These are phyloP conservation scores for Cylloceria caligata DNA, from an alignment of 2,888 invertebrate genomes.

Conservation along the genomic window DNA sequence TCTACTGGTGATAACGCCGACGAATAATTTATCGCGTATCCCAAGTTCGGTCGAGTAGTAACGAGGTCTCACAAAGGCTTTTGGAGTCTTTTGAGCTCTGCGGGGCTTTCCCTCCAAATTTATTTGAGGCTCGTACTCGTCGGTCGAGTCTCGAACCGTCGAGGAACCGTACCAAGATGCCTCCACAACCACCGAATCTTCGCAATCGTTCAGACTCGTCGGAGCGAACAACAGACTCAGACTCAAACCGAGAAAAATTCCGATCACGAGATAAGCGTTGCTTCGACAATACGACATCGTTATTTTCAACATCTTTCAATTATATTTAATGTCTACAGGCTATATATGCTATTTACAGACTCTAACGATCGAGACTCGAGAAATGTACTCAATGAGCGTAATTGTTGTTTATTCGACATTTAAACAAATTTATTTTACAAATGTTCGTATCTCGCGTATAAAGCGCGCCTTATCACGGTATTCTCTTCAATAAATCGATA, in stretches of 20 bases:
- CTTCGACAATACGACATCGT: constrained; percentile 82
- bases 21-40: constrained; percentile 94
- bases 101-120: constrained; percentile 85
- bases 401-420: background rate
- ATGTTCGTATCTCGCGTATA: background rate
- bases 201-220: constrained; percentile 83
- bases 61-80: constrained; percentile 92
- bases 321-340: background rate
- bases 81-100: constrained; percentile 85
- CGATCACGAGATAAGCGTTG: constrained; percentile 87
- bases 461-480: background rate
- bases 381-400: too few relatives aligned
- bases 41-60: constrained; percentile 98
- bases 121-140: constrained; percentile 85
- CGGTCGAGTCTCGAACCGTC: constrained; percentile 69
- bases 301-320: constrained; percentile 75
- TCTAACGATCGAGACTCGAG: background rate
- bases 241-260: constrained; percentile 86
- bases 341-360: background rate
- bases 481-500: background rate
- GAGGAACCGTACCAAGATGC: constrained; percentile 45
- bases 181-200: constrained; percentile 61
- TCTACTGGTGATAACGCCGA: constrained; percentile 93
- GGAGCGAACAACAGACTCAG: constrained; percentile 86
- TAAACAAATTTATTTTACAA: background rate